Percentiles rank a stretch among this genome's conserved stretches.
These are phyloP conservation scores for Hypomecis atomaria DNA, from an alignment of 2,888 invertebrate species.

Conservation along the genomic window DNA sequence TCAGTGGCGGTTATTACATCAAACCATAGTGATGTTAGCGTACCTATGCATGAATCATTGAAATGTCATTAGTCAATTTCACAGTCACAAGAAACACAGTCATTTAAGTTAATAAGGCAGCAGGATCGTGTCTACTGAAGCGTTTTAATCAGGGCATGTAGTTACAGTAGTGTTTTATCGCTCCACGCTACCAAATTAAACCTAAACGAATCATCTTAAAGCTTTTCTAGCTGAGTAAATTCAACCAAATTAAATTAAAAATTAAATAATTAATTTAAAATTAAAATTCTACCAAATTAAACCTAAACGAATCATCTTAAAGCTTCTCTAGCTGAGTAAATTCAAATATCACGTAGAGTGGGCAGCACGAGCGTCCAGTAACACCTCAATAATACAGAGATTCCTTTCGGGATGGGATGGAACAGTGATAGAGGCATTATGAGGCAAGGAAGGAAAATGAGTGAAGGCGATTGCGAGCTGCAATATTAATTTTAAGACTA, in stretches of 20 bases:
- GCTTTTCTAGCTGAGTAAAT: background rate
- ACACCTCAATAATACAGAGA: slow-evolving; percentile 29
- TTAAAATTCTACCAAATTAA: no score
- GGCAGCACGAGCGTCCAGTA: slow-evolving; percentile 15
- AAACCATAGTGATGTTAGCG: no score
- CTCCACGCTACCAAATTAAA: slow-evolving; percentile 11
- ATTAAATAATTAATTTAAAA: no score
- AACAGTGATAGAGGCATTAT: slow-evolving; percentile 39
- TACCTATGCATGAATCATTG: no score
- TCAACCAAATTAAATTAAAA: no score
- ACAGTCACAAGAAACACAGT: no score
- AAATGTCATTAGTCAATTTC: no score
- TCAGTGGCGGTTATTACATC: no score
- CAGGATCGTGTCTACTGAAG: background rate
- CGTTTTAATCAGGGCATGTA: background rate
- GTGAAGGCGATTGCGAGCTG: slow-evolving; percentile 73
- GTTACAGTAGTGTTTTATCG: slow-evolving; percentile 17
- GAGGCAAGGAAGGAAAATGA: slow-evolving; percentile 42
- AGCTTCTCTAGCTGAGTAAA: background rate
- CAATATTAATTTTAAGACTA: slow-evolving; percentile 75
- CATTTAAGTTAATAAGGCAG: background rate
- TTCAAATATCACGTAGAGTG: slow-evolving; percentile 13
- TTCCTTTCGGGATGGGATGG: slow-evolving; percentile 31
- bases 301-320: slow-evolving; percentile 1
- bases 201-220: slow-evolving; percentile 3